Base-by-base conservation (phyloP, 2,797 vertebrate genomes). In the Danio choprae region DNA sequence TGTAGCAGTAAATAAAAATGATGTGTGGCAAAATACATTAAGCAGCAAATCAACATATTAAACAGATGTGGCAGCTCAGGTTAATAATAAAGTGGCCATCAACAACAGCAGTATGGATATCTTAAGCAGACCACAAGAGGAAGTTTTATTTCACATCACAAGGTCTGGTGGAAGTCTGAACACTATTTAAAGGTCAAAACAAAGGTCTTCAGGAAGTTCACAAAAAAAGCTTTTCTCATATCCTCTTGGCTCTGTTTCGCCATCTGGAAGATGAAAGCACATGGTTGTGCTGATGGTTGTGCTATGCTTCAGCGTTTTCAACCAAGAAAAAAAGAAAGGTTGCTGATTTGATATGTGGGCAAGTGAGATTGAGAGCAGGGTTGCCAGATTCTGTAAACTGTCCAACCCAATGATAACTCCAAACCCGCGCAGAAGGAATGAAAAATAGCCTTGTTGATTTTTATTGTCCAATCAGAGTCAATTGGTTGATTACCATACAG, bases 141-240 rank as follows among this genome's bases (percentile, higher is more conserved):
- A 85, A 85, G 81, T 81, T 63, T 64, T 9, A 36, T 48, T 59
- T 72, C 63, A 68, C 71, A 73, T 75, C 81, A 83, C 71, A 65
- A 51, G 75, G 44, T 65, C 59, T 55, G n/a, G 59, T 83, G 76
- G 82, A 84, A 80, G 79, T 76, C 62, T 72, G 56, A 46, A 29
- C 40, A 38, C 75, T 85, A 59, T 76, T 67, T 75, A 65, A 53
- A 78, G 84, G 68, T 72, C 68, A 55, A 79, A 79, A 72, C 58
- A 72, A 79, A 72, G n/a, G 77, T 71, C 44, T 71, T 44, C 77
- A 79, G 77, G 68, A 79, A 72, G 68, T 51, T 36, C 38, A 72
- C 1, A 79, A 62, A 70, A 77, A 40, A 29, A 1, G 6, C 1
- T 71, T 12, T 4, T 60, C 67, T 78, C 46, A 71, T 71, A 79